These are phyloP conservation scores for Oophaga sylvatica DNA, from an alignment of 2,797 vertebrate genomes.

Conservation along the genomic window DNA sequence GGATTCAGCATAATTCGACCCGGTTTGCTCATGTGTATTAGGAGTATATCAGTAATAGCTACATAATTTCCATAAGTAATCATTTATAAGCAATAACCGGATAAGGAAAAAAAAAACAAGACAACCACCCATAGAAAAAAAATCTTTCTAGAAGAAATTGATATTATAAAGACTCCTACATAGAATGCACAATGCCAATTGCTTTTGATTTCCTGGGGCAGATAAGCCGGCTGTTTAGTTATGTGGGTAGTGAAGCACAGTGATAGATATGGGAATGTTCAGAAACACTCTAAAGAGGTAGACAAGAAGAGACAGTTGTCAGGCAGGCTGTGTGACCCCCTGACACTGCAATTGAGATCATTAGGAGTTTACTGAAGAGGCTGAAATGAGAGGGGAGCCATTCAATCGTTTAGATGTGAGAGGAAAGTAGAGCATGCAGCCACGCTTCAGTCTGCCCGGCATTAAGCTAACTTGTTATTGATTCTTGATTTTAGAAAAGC, in stretches of 20 bases:
- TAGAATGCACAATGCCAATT: not conserved
- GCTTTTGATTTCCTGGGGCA: not conserved
- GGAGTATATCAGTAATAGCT: too few species aligned
- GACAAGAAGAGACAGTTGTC: constrained; percentile 49
- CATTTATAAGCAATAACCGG: not conserved
- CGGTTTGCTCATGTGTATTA: too few species aligned
- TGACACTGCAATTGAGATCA: constrained; percentile 53
- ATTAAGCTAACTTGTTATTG: constrained; percentile 54
- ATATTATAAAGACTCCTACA: not conserved
- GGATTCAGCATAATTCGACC: too few species aligned
- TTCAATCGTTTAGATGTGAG: constrained; percentile 51
- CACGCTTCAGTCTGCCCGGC: constrained; percentile 37
- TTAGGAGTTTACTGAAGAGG: constrained; percentile 48
- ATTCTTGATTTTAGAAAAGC: constrained; percentile 55
- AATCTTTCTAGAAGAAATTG: not conserved
- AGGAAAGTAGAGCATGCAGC: constrained; percentile 48
- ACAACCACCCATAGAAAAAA: not conserved
- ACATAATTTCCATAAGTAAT: too few species aligned
- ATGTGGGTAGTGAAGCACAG: constrained; percentile 11
- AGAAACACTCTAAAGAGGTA: constrained; percentile 17
- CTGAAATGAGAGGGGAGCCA: constrained; percentile 38
- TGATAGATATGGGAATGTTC: constrained; percentile 31
- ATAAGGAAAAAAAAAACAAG: not conserved
- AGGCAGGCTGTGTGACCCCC: constrained; percentile 45
- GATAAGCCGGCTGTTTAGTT: not conserved